Evolutionary conservation across 53 echinoderm and acorn worm species (phyloP), one percentile per base, ranked within the genome.

Genomic region (Henricia sp.): DNA sequence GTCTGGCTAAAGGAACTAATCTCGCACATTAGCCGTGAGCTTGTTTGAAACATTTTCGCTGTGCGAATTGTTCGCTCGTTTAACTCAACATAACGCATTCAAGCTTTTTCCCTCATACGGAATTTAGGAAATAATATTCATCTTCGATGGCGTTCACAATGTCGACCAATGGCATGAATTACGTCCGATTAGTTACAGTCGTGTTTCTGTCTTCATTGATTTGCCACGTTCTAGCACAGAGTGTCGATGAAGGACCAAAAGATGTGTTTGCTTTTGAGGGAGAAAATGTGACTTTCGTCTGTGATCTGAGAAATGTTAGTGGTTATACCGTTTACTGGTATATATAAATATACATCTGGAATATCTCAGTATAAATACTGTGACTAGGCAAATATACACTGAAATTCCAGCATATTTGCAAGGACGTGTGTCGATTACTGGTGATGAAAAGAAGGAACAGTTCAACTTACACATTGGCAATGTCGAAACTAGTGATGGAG

Each of bases 231-330:
- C 16, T 19, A 2, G 58, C 80, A 4, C 62, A 80, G 63, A 38
- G 9, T 14, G 28, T 80, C 25, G 80, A 80, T 17, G 23, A 23
- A 62, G 36, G 0, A 16, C 80, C 80, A 19, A 28, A 29, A n/a
- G 64, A 80, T 63, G 64, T 24, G 5, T 0, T 46, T 10, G 80
- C 34, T 48, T 32, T 27, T 26, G 28, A 33, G 1, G 64, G 80
- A 12, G 62, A 64, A 32, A 41, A 37, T 4, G 80, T 80, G 3
- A 80, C 34, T 30, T 64, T 80, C 64, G 64, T 64, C 24, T 80
- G 80, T 57, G 77, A 77, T n/a, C 32, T 77, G 17, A 62, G 46
- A 32, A 77, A 80, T 62, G 63, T 62, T 33, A 3, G 19, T 17
- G 32, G 29, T 36, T 54, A 59, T 32, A 0, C 0, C 13, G 38